Evolutionary conservation across 1,140 invertebrate species (phyloP), one percentile per base, ranked within the genome.

Genomic region (Formica selysi): DNA sequence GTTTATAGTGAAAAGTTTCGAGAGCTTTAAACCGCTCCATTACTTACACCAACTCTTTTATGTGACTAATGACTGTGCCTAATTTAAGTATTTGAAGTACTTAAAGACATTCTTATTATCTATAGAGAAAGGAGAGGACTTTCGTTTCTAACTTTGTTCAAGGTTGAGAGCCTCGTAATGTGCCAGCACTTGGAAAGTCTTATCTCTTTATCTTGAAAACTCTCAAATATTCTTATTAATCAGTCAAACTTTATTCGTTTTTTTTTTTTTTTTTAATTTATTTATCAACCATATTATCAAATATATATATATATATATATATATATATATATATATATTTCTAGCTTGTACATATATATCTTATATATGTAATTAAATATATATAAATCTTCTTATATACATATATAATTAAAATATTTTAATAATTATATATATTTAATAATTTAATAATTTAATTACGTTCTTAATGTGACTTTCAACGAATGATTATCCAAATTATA

Each of bases 41-140:
- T 81, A 81, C 13, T 73, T 83, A 59, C 48, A 59, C 10, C 64
- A 41, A 57, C 44, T 57, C 54, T 81, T 73, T 73, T 48, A 61
- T 61, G 19, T 44, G 62, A 83, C 36, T 74, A 83, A 83, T 74
- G 64, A 59, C 51, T 51, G 26, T 61, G 32, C 22, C 41, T 19
- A 73, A 62, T 83, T 83, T 48, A 62, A 74, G 13, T 44, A 62
- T 13, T 22, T 57, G 22, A 62, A 61, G 36, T 61, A 70, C 2
- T 70, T 57, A 70, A 22, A 57, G 13, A 16, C 29, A 48, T 83
- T 48, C n/a, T 81, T 26, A 41, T 16, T 73, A 57, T 16, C 54
- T 36, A 22, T 11, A 59, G 5, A 73, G 79, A 73, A 36, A 61
- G 32, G 26, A 48, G 54, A 83, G 38, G 10, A 74, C 54, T 61